Percentiles rank a stretch among this genome's conserved stretches.
Evolutionary conservation across 2,797 vertebrate species (phyloP).

Genomic region (Schizopygopsis pylzovi): DNA sequence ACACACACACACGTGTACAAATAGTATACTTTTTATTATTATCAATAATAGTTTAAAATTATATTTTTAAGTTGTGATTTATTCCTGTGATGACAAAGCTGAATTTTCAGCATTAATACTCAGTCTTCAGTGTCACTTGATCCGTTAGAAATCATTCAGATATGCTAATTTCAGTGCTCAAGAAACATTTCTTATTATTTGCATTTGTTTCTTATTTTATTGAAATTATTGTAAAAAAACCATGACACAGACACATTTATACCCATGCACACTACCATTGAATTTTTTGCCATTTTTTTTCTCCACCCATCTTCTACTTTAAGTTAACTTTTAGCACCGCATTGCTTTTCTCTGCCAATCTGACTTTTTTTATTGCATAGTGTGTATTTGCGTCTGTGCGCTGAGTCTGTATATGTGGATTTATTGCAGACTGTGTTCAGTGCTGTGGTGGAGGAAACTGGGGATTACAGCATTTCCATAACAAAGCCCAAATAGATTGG

Average conservation of each 20-base stretch:
- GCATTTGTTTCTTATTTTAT: too few relatives aligned
- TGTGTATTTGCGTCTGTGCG: slow-evolving; percentile 14
- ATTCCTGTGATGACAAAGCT: background rate
- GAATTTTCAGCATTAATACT: background rate
- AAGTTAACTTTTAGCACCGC: background rate
- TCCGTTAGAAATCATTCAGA: background rate
- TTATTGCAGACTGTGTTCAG: slow-evolving; percentile 28
- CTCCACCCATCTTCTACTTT: background rate
- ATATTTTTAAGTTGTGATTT: background rate
- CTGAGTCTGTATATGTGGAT: slow-evolving; percentile 17
- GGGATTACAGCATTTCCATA: slow-evolving; percentile 52
- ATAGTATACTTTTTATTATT: too few relatives aligned
- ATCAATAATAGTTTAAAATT: too few relatives aligned
- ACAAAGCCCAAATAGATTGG: slow-evolving; percentile 51
- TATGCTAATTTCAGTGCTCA: background rate
- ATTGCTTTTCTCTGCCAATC: background rate
- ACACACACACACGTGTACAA: too few relatives aligned
- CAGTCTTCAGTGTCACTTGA: background rate
- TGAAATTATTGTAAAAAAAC: background rate
- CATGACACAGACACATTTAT: background rate
- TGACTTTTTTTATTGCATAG: background rate
- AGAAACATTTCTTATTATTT: background rate
- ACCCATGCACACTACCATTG: background rate
- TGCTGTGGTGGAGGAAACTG: slow-evolving; percentile 11
- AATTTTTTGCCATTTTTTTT: background rate